Conservation (phyloP, 2,888 invertebrate genomes). For the Eilema caniola region DNA sequence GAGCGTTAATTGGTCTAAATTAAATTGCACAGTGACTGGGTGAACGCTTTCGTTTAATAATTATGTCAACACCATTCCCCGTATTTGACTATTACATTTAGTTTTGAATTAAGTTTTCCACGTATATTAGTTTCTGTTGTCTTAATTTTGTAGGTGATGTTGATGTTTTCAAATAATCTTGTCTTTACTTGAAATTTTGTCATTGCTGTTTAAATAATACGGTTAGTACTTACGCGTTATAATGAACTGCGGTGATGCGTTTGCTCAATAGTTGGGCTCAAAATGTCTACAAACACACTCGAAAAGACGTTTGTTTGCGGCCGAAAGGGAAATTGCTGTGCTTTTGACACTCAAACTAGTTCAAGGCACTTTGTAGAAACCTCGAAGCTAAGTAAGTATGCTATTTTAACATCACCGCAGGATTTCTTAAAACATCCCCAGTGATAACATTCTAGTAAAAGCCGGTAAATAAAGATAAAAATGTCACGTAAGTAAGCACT, state of each 20-base stretch:
- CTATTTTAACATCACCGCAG: neutral
- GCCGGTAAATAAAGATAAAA: constrained; percentile 31
- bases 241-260: neutral
- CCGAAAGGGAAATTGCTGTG: neutral
- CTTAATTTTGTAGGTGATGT: neutral
- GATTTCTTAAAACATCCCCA: constrained; percentile 2
- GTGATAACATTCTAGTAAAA: constrained; percentile 25
- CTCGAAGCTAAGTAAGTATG: neutral
- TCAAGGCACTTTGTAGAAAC: neutral
- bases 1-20: constrained; percentile 42
- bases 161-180: neutral
- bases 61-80: neutral
- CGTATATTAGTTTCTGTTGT: neutral
- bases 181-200: neutral
- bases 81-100: constrained; percentile 3
- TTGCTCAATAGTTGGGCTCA: neutral
- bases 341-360: neutral
- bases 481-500: constrained; percentile 22
- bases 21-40: constrained; percentile 34
- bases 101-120: neutral
- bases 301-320: neutral
- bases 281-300: neutral
- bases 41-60: constrained; percentile 37
- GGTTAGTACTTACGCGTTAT: neutral
- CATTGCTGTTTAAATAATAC: neutral